Conservation (phyloP, 2,113 vertebrate species). For the Polypterus bichir region DNA sequence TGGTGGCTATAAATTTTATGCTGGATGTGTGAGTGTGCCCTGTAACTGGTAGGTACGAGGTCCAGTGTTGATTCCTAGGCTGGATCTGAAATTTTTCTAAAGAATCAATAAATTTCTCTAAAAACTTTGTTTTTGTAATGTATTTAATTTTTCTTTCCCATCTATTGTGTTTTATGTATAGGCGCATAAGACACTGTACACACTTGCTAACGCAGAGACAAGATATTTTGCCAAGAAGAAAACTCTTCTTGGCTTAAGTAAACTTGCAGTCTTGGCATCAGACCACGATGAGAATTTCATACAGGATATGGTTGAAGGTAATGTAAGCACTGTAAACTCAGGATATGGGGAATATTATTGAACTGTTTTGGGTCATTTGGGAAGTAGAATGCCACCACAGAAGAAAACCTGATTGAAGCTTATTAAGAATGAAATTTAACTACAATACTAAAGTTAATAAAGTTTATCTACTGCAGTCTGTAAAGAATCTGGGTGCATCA, state of each 20-base stretch:
- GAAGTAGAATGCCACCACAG: too few relatives aligned
- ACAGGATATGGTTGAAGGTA: conserved; percentile 78
- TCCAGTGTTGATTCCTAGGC: too few relatives aligned
- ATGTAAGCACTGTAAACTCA: conserved; percentile 8
- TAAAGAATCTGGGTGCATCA: too few relatives aligned
- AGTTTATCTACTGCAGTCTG: too few relatives aligned
- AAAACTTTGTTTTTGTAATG: neutral
- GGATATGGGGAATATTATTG: neutral
- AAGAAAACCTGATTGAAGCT: too few relatives aligned
- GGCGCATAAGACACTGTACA: conserved; percentile 75
- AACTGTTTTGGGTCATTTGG: neutral
- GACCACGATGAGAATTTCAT: conserved; percentile 60
- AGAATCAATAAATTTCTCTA: too few relatives aligned
- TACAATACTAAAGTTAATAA: too few relatives aligned
- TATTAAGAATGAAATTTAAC: too few relatives aligned
- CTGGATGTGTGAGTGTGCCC: too few relatives aligned
- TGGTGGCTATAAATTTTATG: too few relatives aligned
- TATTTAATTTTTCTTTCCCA: neutral
- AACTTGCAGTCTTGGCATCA: conserved; percentile 74
- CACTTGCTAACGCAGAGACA: conserved; percentile 71
- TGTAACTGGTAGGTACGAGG: too few relatives aligned
- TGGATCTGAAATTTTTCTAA: too few relatives aligned
- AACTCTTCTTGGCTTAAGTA: conserved; percentile 88
- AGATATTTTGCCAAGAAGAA: conserved; percentile 92
- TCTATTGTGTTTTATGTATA: conserved; percentile 30